Percentiles rank a stretch among this genome's conserved stretches.
phyloP scores from a whole-genome alignment of 2,797 vertebrate genomes.

The Leucoraja ocellata region DNA sequence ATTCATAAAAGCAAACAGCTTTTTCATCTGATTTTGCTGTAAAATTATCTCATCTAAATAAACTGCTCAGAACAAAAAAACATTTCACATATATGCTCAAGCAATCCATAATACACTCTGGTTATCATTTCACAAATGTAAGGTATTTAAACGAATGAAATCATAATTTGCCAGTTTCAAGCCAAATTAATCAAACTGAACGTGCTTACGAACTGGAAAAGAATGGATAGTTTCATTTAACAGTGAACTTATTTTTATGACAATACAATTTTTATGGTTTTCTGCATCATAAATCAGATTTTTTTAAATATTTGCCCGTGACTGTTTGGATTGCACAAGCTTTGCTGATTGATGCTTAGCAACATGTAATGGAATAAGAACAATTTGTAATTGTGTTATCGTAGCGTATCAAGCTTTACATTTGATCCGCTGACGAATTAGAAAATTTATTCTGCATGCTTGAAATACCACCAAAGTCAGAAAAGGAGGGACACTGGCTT shows the following conservation, averaged over 20 bases:
- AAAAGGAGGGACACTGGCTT: background rate
- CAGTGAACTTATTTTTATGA: constrained; percentile 1
- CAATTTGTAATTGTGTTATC: background rate
- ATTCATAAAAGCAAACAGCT: background rate
- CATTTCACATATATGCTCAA: background rate
- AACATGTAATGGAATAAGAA: background rate
- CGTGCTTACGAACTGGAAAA: constrained; percentile 4
- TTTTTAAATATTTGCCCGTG: background rate
- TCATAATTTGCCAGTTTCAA: background rate
- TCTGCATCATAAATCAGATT: constrained; percentile 1
- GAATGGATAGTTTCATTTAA: background rate
- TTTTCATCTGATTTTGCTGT: constrained; percentile 1
- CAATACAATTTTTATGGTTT: constrained; percentile 23
- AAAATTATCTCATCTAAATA: background rate
- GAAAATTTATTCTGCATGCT: background rate
- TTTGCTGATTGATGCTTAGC: background rate
- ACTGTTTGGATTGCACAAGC: background rate
- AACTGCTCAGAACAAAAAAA: background rate
- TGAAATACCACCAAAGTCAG: background rate
- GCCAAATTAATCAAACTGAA: constrained; percentile 8
- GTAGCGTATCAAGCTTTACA: background rate
- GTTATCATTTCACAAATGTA: background rate
- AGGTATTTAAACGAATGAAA: background rate
- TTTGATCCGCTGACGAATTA: background rate
- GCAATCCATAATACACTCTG: background rate